These are phyloP conservation scores for Schizaphis graminum DNA, from an alignment of 2,888 invertebrate genomes.

Conservation along the genomic window DNA sequence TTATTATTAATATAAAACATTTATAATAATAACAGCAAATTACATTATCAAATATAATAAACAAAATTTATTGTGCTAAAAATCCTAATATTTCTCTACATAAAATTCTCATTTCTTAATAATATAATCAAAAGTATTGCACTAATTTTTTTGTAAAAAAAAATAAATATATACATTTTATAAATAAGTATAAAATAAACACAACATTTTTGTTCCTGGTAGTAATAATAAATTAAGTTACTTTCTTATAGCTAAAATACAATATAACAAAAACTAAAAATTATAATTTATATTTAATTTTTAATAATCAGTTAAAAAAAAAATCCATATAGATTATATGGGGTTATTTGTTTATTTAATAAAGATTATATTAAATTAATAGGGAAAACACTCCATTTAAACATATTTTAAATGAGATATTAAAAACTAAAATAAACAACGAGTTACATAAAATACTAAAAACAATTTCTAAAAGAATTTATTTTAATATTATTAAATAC, in stretches of 20 bases:
- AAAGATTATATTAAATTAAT: not conserved
- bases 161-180: not conserved
- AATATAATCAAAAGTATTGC: constrained; percentile 34
- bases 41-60: not conserved
- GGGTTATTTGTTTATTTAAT: constrained; percentile 1
- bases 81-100: constrained; percentile 23
- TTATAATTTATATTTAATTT: not conserved
- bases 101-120: constrained; percentile 29
- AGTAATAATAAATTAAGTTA: constrained; percentile 4
- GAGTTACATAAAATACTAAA: not conserved
- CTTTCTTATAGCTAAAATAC: not conserved
- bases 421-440: not conserved
- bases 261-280: constrained; percentile 9
- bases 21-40: constrained; percentile 9
- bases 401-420: not conserved
- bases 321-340: not conserved
- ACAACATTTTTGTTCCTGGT: constrained; percentile 45
- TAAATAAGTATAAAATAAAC: constrained; percentile 7
- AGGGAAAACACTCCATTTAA: not conserved
- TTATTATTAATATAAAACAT: not conserved
- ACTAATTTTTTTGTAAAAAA: constrained; percentile 28
- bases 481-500: not conserved
- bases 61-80: constrained; percentile 14
- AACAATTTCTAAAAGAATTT: not conserved
- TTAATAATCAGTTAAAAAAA: constrained; percentile 16